These are phyloP conservation scores for Ibycter americanus DNA, from an alignment of 2,797 vertebrate genomes.

Conservation along the genomic window DNA sequence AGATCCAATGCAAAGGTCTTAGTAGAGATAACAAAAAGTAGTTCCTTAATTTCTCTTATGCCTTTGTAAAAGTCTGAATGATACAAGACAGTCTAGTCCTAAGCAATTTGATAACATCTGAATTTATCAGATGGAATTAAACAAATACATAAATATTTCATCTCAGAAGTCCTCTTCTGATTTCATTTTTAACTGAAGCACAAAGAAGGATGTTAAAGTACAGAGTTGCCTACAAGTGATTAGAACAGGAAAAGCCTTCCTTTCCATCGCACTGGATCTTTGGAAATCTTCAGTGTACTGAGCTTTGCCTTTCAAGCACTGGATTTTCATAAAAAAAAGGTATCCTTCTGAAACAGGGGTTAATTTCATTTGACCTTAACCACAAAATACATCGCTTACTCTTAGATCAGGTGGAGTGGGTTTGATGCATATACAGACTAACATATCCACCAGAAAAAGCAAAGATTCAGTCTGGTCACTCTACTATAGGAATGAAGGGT, in stretches of 20 bases:
- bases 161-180: neutral
- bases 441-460: neutral
- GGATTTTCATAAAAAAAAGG: neutral
- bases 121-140: neutral
- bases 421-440: neutral
- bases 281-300: neutral
- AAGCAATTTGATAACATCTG: neutral
- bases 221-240: neutral
- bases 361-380: neutral
- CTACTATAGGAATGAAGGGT: slow-evolving; percentile 5
- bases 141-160: fast-evolving
- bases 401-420: neutral
- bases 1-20: neutral
- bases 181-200: neutral
- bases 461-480: slow-evolving; percentile 12
- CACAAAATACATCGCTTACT: neutral
- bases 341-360: neutral
- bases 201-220: neutral
- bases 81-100: neutral
- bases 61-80: neutral
- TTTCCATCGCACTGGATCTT: neutral
- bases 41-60: neutral
- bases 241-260: neutral
- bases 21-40: neutral
- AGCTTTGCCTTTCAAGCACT: neutral